Conservation (phyloP, 2,888 invertebrate genomes). For the Gastracanthus pulcherrimus region DNA sequence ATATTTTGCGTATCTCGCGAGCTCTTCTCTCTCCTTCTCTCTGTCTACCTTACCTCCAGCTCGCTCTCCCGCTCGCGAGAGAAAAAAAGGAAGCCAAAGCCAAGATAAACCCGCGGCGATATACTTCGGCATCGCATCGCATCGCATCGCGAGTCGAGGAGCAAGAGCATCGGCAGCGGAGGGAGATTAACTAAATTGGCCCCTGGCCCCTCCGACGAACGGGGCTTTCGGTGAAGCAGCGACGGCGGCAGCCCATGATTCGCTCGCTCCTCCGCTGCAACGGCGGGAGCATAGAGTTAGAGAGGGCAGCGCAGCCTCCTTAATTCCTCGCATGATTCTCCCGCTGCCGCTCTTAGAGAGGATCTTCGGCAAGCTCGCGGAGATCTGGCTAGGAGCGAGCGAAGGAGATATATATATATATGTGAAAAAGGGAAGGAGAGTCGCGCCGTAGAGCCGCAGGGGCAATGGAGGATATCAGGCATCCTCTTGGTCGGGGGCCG, state of each 20-base stretch:
- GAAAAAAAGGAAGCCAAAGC: not conserved
- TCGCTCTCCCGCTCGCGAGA: slow-evolving; percentile 7
- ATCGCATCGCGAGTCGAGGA: not conserved
- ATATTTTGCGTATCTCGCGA: slow-evolving; percentile 28
- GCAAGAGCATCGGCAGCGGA: not conserved
- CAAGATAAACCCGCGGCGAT: slow-evolving; percentile 37
- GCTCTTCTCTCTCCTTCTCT: slow-evolving; percentile 35
- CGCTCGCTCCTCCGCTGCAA: slow-evolving; percentile 54
- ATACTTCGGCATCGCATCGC: not conserved
- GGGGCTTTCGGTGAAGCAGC: slow-evolving; percentile 53
- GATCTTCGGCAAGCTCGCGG: not conserved
- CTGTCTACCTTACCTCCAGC: not conserved
- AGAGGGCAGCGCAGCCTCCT: not conserved
- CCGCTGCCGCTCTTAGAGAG: not conserved
- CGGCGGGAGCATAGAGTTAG: slow-evolving; percentile 41
- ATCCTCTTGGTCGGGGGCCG: slow-evolving; percentile 76
- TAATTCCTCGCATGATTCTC: slow-evolving; percentile 28
- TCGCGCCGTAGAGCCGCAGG: slow-evolving; percentile 63
- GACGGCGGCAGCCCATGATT: slow-evolving; percentile 56
- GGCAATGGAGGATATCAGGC: slow-evolving; percentile 66
- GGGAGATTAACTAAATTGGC: slow-evolving; percentile 71
- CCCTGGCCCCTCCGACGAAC: slow-evolving; percentile 60
- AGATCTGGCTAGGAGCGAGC: not conserved
- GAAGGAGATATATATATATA: slow-evolving; percentile 47
- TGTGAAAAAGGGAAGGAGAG: slow-evolving; percentile 60